Evolutionary conservation across 2,797 vertebrate genomes (phyloP).

Genomic region (Sebastes reedi): DNA sequence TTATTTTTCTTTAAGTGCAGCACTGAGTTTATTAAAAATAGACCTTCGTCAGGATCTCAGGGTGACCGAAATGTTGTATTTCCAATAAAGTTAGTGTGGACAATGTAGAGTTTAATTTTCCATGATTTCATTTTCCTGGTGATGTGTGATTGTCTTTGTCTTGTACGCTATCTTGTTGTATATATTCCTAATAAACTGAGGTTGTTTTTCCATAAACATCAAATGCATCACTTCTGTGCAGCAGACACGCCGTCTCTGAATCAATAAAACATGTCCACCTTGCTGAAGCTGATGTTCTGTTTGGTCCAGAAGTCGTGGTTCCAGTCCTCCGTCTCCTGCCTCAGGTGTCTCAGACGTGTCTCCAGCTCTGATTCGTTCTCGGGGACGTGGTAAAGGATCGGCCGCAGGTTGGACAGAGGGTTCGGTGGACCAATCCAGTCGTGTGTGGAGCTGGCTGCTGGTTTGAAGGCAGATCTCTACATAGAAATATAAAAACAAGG

Average conservation of each 20-base stretch:
- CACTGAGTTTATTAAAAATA: neutral
- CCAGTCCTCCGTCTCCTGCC: constrained; percentile 92
- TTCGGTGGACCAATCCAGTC: constrained; percentile 97
- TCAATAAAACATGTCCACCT: constrained; percentile 44
- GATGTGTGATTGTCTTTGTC: neutral
- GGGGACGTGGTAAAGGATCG: constrained; percentile 84
- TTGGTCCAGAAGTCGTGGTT: constrained; percentile 91
- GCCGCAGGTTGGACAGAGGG: constrained; percentile 89
- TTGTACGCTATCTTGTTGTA: accelerated
- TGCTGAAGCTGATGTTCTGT: constrained; percentile 87
- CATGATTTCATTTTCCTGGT: neutral
- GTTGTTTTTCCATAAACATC: neutral
- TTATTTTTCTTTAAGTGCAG: neutral
- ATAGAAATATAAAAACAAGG: neutral
- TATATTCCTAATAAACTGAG: neutral
- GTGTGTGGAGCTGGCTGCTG: constrained; percentile 78
- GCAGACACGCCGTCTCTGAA: accelerated
- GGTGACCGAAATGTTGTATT: neutral
- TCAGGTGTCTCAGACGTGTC: constrained; percentile 84
- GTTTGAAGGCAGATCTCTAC: constrained; percentile 81
- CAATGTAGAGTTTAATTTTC: neutral
- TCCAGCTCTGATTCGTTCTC: constrained; percentile 85
- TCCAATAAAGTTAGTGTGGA: neutral
- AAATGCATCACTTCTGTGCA: neutral
- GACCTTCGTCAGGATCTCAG: neutral